Evolutionary conservation across 64 coral and sea anemone species (phyloP).

Genomic region (Stylophora pistillata): DNA sequence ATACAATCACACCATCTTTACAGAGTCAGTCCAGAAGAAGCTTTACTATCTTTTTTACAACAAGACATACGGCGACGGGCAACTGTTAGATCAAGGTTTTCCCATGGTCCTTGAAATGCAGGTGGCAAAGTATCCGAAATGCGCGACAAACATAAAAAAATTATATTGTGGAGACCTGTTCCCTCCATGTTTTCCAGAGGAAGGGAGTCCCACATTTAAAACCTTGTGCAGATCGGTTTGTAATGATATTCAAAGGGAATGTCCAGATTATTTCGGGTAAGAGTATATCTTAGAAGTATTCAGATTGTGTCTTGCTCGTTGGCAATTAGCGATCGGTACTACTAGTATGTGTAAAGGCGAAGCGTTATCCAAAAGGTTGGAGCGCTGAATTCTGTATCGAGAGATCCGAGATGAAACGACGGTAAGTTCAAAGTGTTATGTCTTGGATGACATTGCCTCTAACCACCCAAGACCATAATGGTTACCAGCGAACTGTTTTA

Average conservation of each 20-base stretch:
- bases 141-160: constrained; percentile 34
- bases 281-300: neutral
- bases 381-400: too few relatives aligned
- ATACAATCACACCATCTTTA: neutral
- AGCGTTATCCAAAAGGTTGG: too few relatives aligned
- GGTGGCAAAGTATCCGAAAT: constrained; percentile 20
- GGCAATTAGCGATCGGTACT: too few relatives aligned
- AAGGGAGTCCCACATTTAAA: neutral
- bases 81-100: neutral
- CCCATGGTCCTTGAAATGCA: neutral
- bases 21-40: neutral
- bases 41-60: neutral
- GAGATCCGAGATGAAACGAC: too few relatives aligned
- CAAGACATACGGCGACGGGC: neutral
- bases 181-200: constrained; percentile 57
- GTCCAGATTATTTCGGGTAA: constrained; percentile 25
- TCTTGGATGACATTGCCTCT: neutral
- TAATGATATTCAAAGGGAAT: neutral
- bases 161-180: constrained; percentile 46
- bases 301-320: too few relatives aligned
- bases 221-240: constrained; percentile 30
- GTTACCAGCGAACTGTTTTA: neutral
- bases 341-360: too few relatives aligned
- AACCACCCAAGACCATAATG: neutral
- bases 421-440: too few relatives aligned